A percentile compares a stretch with the other conserved stretches of the same genome.
Conservation (phyloP, 2,888 invertebrate genomes). For the Mycalesis mineus region DNA sequence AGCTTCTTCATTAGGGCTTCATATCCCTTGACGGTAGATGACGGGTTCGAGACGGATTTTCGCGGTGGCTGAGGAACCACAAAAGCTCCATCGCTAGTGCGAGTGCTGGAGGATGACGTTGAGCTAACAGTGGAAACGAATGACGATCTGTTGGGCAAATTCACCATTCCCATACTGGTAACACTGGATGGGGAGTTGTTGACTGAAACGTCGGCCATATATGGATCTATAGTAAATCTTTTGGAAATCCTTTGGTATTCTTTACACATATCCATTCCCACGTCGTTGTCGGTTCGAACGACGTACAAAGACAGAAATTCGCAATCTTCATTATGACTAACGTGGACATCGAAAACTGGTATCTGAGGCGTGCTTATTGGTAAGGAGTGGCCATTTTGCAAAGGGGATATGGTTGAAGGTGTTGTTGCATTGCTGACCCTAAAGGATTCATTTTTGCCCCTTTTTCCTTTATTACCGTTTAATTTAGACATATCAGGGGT, state of each 20-base stretch:
- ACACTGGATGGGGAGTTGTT: conserved; percentile 71
- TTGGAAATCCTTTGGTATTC: conserved; percentile 73
- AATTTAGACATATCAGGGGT: conserved; percentile 65
- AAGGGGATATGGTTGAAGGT: conserved; percentile 70
- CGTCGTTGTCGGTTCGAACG: conserved; percentile 66
- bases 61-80: conserved; percentile 72
- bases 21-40: conserved; percentile 65
- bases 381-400: conserved; percentile 67
- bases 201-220: conserved; percentile 64
- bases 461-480: conserved; percentile 48
- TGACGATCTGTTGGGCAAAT: conserved; percentile 63
- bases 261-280: conserved; percentile 69
- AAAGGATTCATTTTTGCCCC: conserved; percentile 60
- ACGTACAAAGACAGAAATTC: conserved; percentile 68
- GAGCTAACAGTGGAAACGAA: conserved; percentile 68
- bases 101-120: conserved; percentile 58
- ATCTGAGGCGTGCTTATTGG: conserved; percentile 61
- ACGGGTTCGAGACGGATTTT: conserved; percentile 60
- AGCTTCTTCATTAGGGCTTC: conserved; percentile 64
- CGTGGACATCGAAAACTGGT: conserved; percentile 67
- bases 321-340: conserved; percentile 66
- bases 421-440: conserved; percentile 63
- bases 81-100: conserved; percentile 71
- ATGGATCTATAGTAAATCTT: conserved; percentile 67
- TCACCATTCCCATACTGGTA: conserved; percentile 66